Conservation (phyloP, 2,888 invertebrate genomes). For the Harpalus rufipes region DNA sequence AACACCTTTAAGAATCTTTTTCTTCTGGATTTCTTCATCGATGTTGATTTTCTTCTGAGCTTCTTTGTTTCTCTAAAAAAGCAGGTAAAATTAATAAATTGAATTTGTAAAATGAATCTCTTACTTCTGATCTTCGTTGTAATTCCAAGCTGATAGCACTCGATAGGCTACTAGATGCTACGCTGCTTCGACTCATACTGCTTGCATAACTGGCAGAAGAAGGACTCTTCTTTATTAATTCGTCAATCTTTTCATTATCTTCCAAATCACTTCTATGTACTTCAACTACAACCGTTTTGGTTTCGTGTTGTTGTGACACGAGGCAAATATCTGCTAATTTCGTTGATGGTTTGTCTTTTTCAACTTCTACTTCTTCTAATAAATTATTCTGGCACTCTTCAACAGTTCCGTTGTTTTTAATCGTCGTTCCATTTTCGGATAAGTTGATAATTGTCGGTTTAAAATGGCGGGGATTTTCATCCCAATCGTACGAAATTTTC, state of each 20-base stretch:
- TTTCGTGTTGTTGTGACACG: constrained; percentile 77
- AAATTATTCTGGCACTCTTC: constrained; percentile 74
- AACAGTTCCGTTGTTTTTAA: constrained; percentile 79
- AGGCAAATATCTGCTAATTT: constrained; percentile 77
- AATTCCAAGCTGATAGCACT: constrained; percentile 86
- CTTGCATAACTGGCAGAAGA: constrained; percentile 75
- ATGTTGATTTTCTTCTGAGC: constrained; percentile 73
- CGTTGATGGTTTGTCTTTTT: constrained; percentile 69
- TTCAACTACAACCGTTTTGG: constrained; percentile 87
- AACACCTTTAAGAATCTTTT: constrained; percentile 76
- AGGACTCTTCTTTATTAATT: constrained; percentile 74
- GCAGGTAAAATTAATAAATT: no score
- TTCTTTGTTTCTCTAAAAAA: constrained; percentile 72
- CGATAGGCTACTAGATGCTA: constrained; percentile 79
- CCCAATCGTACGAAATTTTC: constrained; percentile 81
- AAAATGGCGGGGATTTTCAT: constrained; percentile 79
- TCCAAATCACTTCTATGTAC: constrained; percentile 82
- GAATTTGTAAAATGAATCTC: neutral
- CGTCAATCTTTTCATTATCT: constrained; percentile 70
- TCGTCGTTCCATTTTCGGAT: constrained; percentile 85
- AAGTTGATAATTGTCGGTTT: constrained; percentile 87
- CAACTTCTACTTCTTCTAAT: constrained; percentile 41
- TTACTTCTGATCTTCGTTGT: constrained; percentile 84
- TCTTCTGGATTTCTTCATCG: constrained; percentile 76
- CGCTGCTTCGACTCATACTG: constrained; percentile 74